Conservation (phyloP, 2,797 vertebrate genomes). For the Distichodus sexfasciatus region DNA sequence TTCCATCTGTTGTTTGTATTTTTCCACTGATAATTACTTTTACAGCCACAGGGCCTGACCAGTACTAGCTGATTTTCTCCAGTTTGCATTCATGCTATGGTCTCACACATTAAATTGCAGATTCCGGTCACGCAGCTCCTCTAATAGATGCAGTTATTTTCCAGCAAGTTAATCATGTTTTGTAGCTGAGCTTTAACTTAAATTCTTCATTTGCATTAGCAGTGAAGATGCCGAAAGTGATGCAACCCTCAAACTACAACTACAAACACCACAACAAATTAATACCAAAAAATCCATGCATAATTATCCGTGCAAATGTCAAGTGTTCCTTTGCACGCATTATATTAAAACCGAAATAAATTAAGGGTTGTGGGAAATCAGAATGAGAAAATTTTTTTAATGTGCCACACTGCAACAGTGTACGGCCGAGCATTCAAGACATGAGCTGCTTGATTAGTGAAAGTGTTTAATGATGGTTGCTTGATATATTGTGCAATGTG, state of each 20-base stretch:
- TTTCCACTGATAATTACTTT: background rate
- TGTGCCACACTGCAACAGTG: slow-evolving; percentile 13
- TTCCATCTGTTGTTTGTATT: background rate
- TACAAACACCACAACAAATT: slow-evolving; percentile 10
- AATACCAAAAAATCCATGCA: slow-evolving; percentile 12
- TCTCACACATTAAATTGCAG: background rate
- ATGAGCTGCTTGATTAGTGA: slow-evolving; percentile 21
- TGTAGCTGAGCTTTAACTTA: background rate
- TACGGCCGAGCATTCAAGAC: slow-evolving; percentile 9
- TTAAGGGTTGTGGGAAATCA: background rate
- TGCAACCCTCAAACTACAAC: background rate
- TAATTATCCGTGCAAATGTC: slow-evolving; percentile 7
- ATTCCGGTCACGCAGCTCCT: background rate
- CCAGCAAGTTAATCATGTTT: background rate
- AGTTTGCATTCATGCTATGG: background rate
- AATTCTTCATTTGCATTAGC: slow-evolving; percentile 7
- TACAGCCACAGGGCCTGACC: background rate
- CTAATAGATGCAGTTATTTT: slow-evolving; percentile 1
- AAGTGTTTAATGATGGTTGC: slow-evolving; percentile 4
- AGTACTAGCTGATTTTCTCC: background rate
- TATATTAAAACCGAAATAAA: slow-evolving; percentile 21
- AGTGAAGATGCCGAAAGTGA: background rate
- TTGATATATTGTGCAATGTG: slow-evolving; percentile 1
- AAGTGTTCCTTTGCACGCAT: background rate
- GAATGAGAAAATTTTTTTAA: slow-evolving; percentile 8